Base-by-base conservation (phyloP, 2,113 vertebrate species). In the Mastomys natalensis region DNA sequence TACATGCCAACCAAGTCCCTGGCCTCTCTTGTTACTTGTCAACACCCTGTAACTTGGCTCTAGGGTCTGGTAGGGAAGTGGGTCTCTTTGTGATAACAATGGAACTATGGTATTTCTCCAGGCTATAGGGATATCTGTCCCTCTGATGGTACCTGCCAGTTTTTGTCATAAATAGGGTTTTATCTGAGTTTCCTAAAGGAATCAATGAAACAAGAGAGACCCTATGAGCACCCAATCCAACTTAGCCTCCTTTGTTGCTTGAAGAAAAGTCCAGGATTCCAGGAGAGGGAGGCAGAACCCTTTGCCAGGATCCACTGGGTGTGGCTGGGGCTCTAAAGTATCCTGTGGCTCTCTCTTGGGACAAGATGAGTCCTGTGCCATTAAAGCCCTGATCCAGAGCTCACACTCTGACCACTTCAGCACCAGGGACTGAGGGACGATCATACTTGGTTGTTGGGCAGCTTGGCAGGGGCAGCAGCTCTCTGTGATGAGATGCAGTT, bases 401-500 rank as follows among this genome's bases (percentile, higher is more conserved):
- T 60, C 68, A 3, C 34, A 0, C 17, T 53, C 95, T 85, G 11
- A 95, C 29, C 3, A 0, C 82, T 76, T 53, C 1, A 11, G 73
- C 48, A 0, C 0, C 66, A 0, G 43, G 77, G 87, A 6, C 34
- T 0, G 19, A 88, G 13, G 40, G 58, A 95, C 51, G 8, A 96
- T 96, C 96, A 89, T 95, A 97, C 96, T 97, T 51, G 48, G 93
- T 89, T 89, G 60, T 0, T 2, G 21, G 16, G 72, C 26, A 43
- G 12, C 66, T 64, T 93, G 89, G 97, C 70, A 0, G 0, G 70
- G 55, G 58, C 40, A 4, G 58, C 13, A 16, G 95, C 62, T 73
- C 85, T 96, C 96, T 96, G 97, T 96, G 94, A 92, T 87, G 34
- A 9, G 72, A 78, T 16, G 0, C 88, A 95, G 95, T 95, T 98